Conservation (phyloP, 1,140 invertebrate species). For the Ceratitis capitata region DNA sequence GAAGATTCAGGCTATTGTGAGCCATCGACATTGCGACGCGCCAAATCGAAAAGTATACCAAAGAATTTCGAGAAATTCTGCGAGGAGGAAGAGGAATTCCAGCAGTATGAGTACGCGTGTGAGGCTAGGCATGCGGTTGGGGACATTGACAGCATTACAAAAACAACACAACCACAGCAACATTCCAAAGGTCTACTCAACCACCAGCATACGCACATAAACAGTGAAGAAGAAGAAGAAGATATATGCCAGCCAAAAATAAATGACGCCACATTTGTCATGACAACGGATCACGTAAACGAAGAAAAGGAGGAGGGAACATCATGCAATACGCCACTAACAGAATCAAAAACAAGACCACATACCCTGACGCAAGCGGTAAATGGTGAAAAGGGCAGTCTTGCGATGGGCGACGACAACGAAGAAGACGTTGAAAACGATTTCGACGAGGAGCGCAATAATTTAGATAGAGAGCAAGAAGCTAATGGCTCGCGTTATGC, state of each 20-base stretch:
- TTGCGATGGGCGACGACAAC: not conserved
- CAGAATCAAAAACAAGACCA: not conserved
- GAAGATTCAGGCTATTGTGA: conserved; percentile 81
- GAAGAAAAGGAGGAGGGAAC: conserved; percentile 38
- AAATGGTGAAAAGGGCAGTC: not conserved
- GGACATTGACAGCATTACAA: conserved; percentile 30
- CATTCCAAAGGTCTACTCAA: conserved; percentile 50
- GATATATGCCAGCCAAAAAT: conserved; percentile 59
- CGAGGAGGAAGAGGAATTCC: conserved; percentile 57
- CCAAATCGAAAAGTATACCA: conserved; percentile 66
- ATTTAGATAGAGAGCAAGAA: conserved; percentile 8
- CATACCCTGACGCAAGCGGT: not conserved
- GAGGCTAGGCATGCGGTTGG: not conserved
- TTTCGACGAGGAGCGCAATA: not conserved
- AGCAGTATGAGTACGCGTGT: conserved; percentile 19
- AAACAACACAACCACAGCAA: conserved; percentile 19
- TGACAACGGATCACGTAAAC: conserved; percentile 43
- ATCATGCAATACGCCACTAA: conserved; percentile 6
- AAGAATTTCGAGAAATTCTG: conserved; percentile 65
- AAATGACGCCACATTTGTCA: conserved; percentile 46
- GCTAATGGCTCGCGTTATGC: not conserved
- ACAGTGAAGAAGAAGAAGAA: conserved; percentile 42
- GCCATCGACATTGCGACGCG: conserved; percentile 65
- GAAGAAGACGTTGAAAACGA: not conserved
- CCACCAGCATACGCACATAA: not conserved